Evolutionary conservation across 2,888 invertebrate species (phyloP).

Genomic region (Synergus itoensis): DNA sequence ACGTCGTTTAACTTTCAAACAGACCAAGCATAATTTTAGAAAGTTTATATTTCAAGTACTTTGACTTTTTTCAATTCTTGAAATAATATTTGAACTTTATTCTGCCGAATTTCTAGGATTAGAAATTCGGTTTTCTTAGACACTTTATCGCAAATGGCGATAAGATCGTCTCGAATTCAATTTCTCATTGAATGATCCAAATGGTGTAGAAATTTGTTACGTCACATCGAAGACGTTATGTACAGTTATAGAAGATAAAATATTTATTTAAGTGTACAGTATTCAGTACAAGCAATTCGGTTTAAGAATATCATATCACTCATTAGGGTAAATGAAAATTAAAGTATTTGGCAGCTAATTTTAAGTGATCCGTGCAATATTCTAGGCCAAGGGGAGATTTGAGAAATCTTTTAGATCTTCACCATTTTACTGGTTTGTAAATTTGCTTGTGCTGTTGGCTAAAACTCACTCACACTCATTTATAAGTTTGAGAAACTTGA

Average conservation of each 20-base stretch:
- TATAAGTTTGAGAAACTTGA: slow-evolving; percentile 3
- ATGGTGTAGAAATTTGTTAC: slow-evolving; percentile 1
- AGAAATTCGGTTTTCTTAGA: not conserved
- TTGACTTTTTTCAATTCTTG: not conserved
- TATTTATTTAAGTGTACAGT: slow-evolving; percentile 8
- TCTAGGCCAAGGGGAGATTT: slow-evolving; percentile 4
- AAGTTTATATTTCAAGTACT: not conserved
- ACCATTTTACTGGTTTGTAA: not conserved
- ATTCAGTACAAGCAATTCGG: slow-evolving; percentile 1
- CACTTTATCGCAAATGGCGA: not conserved
- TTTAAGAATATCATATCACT: slow-evolving; percentile 28
- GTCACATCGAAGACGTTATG: slow-evolving; percentile 1
- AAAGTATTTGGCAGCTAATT: slow-evolving; percentile 32
- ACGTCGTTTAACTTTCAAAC: not conserved
- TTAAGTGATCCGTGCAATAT: slow-evolving; percentile 31
- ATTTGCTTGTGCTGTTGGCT: slow-evolving; percentile 28
- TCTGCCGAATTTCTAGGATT: not conserved
- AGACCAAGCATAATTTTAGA: not conserved
- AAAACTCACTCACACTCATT: slow-evolving; percentile 23
- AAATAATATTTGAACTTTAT: not conserved
- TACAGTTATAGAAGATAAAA: slow-evolving; percentile 29
- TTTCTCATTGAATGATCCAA: not conserved
- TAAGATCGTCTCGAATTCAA: not conserved
- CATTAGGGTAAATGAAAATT: slow-evolving; percentile 18
- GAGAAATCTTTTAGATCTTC: not conserved